A percentile compares a stretch with the other conserved stretches of the same genome.
phyloP scores from a whole-genome alignment of 2,888 invertebrate genomes.

The Resseliella maxima region DNA sequence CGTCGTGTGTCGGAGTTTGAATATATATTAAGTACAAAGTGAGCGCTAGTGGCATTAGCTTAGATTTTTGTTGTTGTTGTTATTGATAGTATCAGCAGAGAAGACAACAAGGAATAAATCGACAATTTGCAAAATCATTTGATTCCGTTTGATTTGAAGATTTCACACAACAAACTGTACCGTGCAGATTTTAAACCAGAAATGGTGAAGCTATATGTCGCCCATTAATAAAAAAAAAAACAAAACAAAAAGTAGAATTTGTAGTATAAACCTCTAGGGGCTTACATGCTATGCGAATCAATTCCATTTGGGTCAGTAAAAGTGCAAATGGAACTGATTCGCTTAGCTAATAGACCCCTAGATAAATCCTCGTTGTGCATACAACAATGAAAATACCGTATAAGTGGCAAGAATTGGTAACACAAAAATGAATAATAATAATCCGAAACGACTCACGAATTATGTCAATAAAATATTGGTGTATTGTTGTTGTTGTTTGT shows the following conservation, averaged over 20 bases:
- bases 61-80: background rate
- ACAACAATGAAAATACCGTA: background rate
- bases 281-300: too few species aligned
- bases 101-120: background rate
- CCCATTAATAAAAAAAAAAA: background rate
- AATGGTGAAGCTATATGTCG: too few species aligned
- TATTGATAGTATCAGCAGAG: background rate
- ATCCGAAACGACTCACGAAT: conserved; percentile 42
- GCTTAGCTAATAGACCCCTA: too few species aligned
- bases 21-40: conserved; percentile 16
- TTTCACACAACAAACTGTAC: background rate
- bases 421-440: conserved; percentile 47
- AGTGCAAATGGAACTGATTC: too few species aligned
- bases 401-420: conserved; percentile 9
- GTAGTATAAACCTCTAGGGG: too few species aligned
- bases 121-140: conserved; percentile 35
- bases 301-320: too few species aligned
- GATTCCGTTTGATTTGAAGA: background rate
- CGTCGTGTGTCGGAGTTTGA: background rate
- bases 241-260: background rate
- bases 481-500: background rate
- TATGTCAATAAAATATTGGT: conserved; percentile 34
- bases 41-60: background rate
- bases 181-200: background rate
- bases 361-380: conserved; percentile 22